Evolutionary conservation across 2,797 vertebrate genomes (phyloP).

Genomic region (Hoplostethus mediterraneus): DNA sequence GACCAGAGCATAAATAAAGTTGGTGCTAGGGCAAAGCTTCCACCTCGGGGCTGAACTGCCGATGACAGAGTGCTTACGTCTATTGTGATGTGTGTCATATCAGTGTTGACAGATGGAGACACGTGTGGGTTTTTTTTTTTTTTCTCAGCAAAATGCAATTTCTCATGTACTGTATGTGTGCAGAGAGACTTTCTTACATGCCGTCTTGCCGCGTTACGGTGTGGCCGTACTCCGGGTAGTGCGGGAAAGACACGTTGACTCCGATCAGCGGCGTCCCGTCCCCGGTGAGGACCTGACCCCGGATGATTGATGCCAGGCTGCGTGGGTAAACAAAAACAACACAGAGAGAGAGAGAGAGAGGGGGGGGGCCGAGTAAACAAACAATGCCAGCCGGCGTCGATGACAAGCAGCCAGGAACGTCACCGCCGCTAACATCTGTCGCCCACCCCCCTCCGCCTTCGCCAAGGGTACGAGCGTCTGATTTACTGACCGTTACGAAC

Average conservation of each 20-base stretch:
- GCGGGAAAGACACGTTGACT: constrained; percentile 96
- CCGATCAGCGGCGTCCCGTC: constrained; percentile 98
- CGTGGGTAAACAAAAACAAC: constrained; percentile 67
- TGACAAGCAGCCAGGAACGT: constrained; percentile 25
- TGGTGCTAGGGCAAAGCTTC: constrained; percentile 20
- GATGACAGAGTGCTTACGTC: constrained; percentile 13
- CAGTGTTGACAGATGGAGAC: constrained; percentile 12
- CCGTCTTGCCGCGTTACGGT: constrained; percentile 97
- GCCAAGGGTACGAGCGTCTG: constrained; percentile 53
- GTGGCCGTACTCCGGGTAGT: constrained; percentile 93
- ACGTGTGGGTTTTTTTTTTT: background rate
- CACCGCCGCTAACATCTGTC: constrained; percentile 50
- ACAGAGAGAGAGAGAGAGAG: too few species aligned
- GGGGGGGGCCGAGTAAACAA: constrained; percentile 67
- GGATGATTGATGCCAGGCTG: constrained; percentile 95
- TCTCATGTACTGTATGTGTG: constrained; percentile 1
- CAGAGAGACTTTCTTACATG: constrained; percentile 88
- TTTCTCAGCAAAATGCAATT: background rate
- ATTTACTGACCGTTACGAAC: constrained; percentile 61
- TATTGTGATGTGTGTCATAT: constrained; percentile 41
- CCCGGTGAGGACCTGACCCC: constrained; percentile 96
- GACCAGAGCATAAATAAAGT: constrained; percentile 16
- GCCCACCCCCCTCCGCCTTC: too few species aligned
- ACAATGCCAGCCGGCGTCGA: constrained; percentile 55
- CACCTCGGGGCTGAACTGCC: constrained; percentile 13